Conservation (phyloP, 2,113 vertebrate genomes). For the Tenebrosternarchus preto region DNA sequence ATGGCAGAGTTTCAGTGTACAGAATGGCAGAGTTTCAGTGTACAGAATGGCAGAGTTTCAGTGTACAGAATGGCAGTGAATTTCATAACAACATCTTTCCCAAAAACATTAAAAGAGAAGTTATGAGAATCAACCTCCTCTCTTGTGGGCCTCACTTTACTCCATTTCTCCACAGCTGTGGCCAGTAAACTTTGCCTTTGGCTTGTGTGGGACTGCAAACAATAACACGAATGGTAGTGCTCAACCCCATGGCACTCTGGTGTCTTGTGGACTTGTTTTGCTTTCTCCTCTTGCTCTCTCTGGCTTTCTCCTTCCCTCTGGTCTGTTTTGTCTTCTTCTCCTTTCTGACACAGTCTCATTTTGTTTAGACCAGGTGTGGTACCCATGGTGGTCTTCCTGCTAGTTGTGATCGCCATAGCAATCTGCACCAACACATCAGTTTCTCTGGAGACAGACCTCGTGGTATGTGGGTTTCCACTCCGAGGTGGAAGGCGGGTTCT, state of each 20-base stretch:
- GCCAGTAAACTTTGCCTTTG: too few species aligned
- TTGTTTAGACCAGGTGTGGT: constrained; percentile 2
- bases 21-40: too few species aligned
- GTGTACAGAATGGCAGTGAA: too few species aligned
- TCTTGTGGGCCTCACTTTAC: too few species aligned
- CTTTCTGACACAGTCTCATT: neutral
- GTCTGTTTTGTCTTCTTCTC: neutral
- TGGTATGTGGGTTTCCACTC: neutral
- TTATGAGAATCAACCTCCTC: too few species aligned
- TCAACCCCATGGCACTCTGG: neutral
- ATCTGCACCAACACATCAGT: neutral
- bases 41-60: too few species aligned
- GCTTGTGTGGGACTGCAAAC: too few species aligned
- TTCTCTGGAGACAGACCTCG: neutral
- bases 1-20: too few species aligned
- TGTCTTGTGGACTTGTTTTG: neutral
- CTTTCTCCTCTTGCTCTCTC: too few species aligned
- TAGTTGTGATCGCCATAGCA: neutral
- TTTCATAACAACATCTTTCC: too few species aligned
- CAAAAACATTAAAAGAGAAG: too few species aligned
- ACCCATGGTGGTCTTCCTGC: neutral
- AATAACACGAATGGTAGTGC: neutral
- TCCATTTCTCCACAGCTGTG: too few species aligned
- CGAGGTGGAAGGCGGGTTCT: constrained; percentile 58
- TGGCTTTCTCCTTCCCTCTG: neutral